phyloP scores from a whole-genome alignment of 1,140 invertebrate genomes.

The Parasteatoda tepidariorum region DNA sequence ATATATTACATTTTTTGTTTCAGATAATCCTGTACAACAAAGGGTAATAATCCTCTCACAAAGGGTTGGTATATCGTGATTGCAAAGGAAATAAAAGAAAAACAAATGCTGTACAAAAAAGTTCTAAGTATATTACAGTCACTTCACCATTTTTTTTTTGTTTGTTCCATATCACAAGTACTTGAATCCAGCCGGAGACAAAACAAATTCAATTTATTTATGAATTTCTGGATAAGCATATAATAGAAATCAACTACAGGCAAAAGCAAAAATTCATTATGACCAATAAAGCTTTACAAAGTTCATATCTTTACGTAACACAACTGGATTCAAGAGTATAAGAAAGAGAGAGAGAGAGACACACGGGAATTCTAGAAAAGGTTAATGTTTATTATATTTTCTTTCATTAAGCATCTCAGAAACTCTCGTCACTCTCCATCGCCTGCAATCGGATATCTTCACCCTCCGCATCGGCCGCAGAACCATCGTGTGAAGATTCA shows the following conservation, averaged over 20 bases:
- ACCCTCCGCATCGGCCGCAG: slow-evolving; percentile 62
- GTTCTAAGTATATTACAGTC: slow-evolving; percentile 41
- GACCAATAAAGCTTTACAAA: background rate
- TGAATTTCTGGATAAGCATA: background rate
- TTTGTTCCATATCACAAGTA: slow-evolving; percentile 57
- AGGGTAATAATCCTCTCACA: too few relatives aligned
- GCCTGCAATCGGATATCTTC: slow-evolving; percentile 68
- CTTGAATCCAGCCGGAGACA: slow-evolving; percentile 35
- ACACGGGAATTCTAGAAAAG: slow-evolving; percentile 17
- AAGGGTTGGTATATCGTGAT: too few relatives aligned
- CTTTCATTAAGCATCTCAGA: slow-evolving; percentile 62
- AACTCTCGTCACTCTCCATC: slow-evolving; percentile 70
- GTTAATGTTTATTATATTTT: background rate
- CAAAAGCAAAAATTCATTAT: background rate
- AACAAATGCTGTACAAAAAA: slow-evolving; percentile 56
- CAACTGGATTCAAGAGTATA: slow-evolving; percentile 22
- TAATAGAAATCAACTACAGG: background rate
- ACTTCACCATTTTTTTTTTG: background rate
- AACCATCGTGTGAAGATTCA: slow-evolving; percentile 62
- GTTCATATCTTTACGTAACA: background rate
- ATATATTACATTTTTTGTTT: too few relatives aligned
- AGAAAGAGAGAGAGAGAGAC: background rate
- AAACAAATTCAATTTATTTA: slow-evolving; percentile 7
- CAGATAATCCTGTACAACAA: too few relatives aligned
- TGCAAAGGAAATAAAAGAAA: slow-evolving; percentile 14